phyloP scores from a whole-genome alignment of 2,113 vertebrate species.

The Donacobius atricapilla region DNA sequence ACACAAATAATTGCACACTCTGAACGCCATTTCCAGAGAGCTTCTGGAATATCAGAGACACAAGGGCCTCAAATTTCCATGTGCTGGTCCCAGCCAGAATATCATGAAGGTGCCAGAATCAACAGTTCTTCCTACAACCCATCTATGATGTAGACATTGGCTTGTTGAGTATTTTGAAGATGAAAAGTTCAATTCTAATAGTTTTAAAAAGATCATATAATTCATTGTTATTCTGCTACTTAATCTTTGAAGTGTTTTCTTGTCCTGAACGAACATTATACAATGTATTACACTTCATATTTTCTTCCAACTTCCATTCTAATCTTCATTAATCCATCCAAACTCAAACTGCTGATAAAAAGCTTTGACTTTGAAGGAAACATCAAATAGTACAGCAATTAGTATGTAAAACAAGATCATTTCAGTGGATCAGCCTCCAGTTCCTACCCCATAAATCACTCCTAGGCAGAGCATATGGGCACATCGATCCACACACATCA shows the following conservation, averaged over 20 bases:
- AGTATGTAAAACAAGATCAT: not conserved
- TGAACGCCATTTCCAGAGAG: not conserved
- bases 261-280: not conserved
- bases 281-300: not conserved
- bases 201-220: not conserved
- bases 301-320: not conserved
- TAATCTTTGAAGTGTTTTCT: not conserved
- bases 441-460: not conserved
- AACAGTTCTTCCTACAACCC: not conserved
- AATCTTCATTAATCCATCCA: slow-evolving; percentile 17
- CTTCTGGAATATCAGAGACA: not conserved
- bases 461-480: not conserved
- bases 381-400: slow-evolving; percentile 1
- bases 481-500: not conserved
- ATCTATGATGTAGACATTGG: not conserved
- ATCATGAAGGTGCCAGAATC: not conserved
- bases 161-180: not conserved
- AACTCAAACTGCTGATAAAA: slow-evolving; percentile 5
- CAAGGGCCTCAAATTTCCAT: not conserved
- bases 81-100: not conserved
- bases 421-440: not conserved
- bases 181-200: not conserved
- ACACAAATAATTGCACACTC: not conserved
- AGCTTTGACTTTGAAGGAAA: not conserved
- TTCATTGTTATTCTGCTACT: not conserved